Percentiles rank a stretch among this genome's conserved stretches.
Conservation (phyloP, 2,113 vertebrate genomes). For the Sylvicapra grimmia region DNA sequence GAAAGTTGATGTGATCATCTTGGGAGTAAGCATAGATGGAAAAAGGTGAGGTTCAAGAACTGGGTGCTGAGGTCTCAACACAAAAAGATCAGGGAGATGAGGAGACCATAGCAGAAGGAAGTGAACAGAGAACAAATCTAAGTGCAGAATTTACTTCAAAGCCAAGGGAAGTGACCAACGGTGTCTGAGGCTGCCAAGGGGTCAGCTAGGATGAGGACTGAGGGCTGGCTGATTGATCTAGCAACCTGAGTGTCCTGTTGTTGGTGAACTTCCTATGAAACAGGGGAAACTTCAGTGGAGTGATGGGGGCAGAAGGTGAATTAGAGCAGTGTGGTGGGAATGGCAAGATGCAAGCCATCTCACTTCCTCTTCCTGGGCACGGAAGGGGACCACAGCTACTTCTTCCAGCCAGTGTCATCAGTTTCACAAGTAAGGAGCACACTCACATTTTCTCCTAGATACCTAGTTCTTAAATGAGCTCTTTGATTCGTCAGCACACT, state of each 20-base stretch:
- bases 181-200: background rate
- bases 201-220: background rate
- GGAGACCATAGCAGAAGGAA: background rate
- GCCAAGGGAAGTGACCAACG: background rate
- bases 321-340: background rate
- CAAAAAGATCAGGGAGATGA: background rate
- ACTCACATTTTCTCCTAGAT: background rate
- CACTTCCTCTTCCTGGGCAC: background rate
- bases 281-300: background rate
- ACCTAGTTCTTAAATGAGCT: background rate
- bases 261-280: background rate
- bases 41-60: background rate
- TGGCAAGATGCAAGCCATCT: fast-evolving
- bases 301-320: fast-evolving
- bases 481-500: too few species aligned
- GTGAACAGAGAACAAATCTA: background rate
- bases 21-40: background rate
- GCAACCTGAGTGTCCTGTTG: background rate
- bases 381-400: background rate
- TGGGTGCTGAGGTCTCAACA: background rate
- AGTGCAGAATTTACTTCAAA: background rate
- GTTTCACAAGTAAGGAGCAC: background rate
- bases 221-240: too few species aligned
- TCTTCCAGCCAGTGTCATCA: background rate
- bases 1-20: too few species aligned